Conservation (phyloP, 2,113 vertebrate genomes). For the Cichladusa arquata region DNA sequence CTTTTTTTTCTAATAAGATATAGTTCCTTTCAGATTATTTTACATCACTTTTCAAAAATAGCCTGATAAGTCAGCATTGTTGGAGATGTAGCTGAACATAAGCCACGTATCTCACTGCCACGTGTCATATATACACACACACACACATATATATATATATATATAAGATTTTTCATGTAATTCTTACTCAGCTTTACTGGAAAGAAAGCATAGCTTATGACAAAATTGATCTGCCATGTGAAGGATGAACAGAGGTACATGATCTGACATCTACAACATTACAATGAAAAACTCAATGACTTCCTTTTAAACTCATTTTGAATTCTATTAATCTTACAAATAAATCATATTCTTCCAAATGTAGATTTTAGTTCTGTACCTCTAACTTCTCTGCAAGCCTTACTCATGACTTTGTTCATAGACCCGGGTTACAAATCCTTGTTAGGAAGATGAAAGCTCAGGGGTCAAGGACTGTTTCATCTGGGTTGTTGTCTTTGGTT, state of each 20-base stretch:
- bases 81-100: not conserved
- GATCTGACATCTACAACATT: not conserved
- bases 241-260: not conserved
- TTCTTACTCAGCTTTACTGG: not conserved
- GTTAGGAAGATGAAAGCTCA: not conserved
- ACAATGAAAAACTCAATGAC: not conserved
- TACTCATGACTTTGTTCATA: not conserved
- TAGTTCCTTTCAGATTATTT: not conserved
- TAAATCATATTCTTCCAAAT: not conserved
- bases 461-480: not conserved
- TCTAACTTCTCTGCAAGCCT: not conserved
- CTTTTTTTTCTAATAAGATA: not conserved
- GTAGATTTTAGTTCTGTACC: not conserved
- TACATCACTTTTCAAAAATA: not conserved
- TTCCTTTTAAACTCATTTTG: not conserved
- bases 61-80: not conserved
- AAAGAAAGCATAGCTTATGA: not conserved
- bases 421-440: not conserved
- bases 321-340: not conserved
- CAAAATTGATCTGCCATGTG: not conserved
- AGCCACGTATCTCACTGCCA: rapidly evolving
- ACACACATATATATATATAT: rapidly evolving
- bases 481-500: rapidly evolving
- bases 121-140: not conserved
- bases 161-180: not conserved